Conservation (phyloP, 1,140 invertebrate species). For the Drosophila novamexicana region DNA sequence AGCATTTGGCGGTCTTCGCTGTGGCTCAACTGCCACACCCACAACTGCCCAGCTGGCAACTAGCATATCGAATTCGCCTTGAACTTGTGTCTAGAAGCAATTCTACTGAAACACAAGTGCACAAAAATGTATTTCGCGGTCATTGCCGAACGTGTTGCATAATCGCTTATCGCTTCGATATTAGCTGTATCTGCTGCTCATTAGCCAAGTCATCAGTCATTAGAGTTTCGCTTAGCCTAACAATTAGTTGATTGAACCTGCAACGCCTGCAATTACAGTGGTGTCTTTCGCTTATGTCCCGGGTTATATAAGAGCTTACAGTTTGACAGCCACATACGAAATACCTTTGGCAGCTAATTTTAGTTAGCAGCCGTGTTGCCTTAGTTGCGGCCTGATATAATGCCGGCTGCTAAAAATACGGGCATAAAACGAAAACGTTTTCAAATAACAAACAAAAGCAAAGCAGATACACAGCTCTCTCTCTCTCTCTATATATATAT, state of each 20-base stretch:
- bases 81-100: slow-evolving; percentile 40
- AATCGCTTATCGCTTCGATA: slow-evolving; percentile 45
- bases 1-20: slow-evolving; percentile 37
- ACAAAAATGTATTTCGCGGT: slow-evolving; percentile 47
- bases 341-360: slow-evolving; percentile 57
- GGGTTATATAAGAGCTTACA: slow-evolving; percentile 55
- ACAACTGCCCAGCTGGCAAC: background rate
- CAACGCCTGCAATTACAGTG: background rate
- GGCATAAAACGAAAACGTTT: slow-evolving; percentile 24
- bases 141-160: slow-evolving; percentile 70
- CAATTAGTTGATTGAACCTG: slow-evolving; percentile 39
- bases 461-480: slow-evolving; percentile 13
- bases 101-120: background rate
- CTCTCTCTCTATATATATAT: background rate
- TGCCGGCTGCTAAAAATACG: slow-evolving; percentile 78
- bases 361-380: slow-evolving; percentile 44
- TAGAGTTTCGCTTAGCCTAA: background rate
- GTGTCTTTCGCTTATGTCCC: background rate
- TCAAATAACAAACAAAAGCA: slow-evolving; percentile 58
- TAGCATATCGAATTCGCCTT: slow-evolving; percentile 24
- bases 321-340: slow-evolving; percentile 47
- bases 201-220: slow-evolving; percentile 3
- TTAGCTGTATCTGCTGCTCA: slow-evolving; percentile 22
- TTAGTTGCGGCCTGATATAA: slow-evolving; percentile 56
- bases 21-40: slow-evolving; percentile 4